Evolutionary conservation across 1,140 invertebrate genomes (phyloP), one percentile per base, ranked within the genome.

Genomic region (Ostrea denselamellosa): DNA sequence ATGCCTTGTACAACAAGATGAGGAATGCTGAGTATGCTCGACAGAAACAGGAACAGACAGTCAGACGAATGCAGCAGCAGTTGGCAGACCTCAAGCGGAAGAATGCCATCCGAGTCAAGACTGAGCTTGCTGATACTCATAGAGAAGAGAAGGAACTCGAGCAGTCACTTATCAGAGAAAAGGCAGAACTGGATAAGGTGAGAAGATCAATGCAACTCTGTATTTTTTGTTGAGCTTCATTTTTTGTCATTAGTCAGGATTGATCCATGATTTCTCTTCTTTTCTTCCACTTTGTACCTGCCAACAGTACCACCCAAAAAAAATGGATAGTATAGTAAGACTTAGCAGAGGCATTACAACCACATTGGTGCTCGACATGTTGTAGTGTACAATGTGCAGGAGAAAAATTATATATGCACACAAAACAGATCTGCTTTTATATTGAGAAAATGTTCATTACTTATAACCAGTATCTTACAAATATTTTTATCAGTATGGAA

Each of bases 121-220:
- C 92, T 71, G 91, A 93, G 58, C 87, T 93, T 7, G 87, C 90
- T 17, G 90, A 92, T 81, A 83, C 88, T 56, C 86, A 87, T 14
- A 86, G 71, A n/a, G 34, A 89, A 58, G 94, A 94, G 85, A 89
- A 91, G 81, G 91, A 93, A 82, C 83, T 93, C 81, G 88, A 94
- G 84, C 92, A 93, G 83, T 83, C 90, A 82, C 77, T 94, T 17
- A 17, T 92, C 0, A 88, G 91, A 83, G 93, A 94, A 89, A 93
- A 93, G 87, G 92, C 93, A 12, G 92, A 93, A 86, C 88, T 94
- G 22, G 92, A 93, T 71, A 94, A 93, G 93, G 93, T 94, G 90
- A 87, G 89, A 44, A 62, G 14, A 2, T 62, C 14, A 19, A n/a
- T 7, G 17, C 19, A 62, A 62, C 19, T 62, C 17, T 62, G 17